Percentiles rank a stretch among this genome's conserved stretches.
These are phyloP conservation scores for Iphiclides podalirius DNA, from an alignment of 2,888 invertebrate species.

Conservation along the genomic window DNA sequence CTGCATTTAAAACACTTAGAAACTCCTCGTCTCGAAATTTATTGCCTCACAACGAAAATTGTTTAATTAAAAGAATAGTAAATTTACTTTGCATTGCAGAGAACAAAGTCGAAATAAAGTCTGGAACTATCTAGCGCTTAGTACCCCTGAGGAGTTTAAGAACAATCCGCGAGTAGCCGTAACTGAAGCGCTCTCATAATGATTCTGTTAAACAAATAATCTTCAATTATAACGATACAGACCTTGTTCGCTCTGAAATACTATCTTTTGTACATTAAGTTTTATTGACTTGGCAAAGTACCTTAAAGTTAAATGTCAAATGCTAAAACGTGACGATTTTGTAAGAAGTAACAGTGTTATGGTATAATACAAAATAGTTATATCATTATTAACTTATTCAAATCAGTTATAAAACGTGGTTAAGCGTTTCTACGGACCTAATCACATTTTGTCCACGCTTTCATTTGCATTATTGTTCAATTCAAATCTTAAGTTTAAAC, in stretches of 20 bases:
- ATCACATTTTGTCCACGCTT: too few relatives aligned
- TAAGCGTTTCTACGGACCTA: too few relatives aligned
- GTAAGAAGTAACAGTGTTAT: too few relatives aligned
- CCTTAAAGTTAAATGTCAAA: too few relatives aligned
- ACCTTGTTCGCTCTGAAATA: not conserved
- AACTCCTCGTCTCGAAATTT: conserved; percentile 17
- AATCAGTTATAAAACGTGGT: too few relatives aligned
- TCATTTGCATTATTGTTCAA: too few relatives aligned
- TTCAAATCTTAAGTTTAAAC: too few relatives aligned
- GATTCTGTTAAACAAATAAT: conserved; percentile 13
- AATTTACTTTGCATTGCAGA: conserved; percentile 21
- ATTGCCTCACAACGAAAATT: conserved; percentile 20
- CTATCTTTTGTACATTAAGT: too few relatives aligned
- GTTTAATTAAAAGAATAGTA: conserved; percentile 22
- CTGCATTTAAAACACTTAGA: conserved; percentile 17
- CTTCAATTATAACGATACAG: conserved; percentile 11
- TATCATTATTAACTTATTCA: too few relatives aligned
- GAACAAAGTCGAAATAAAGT: conserved; percentile 25
- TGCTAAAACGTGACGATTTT: too few relatives aligned
- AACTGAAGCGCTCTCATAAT: conserved; percentile 8
- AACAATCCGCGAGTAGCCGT: conserved; percentile 18
- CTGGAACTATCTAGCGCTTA: conserved; percentile 15
- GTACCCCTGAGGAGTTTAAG: conserved; percentile 10
- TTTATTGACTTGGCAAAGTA: too few relatives aligned
- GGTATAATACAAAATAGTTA: too few relatives aligned